Evolutionary conservation across 2,888 invertebrate species (phyloP), one percentile per base, ranked within the genome.

Genomic region (Tenthredo mesomela): DNA sequence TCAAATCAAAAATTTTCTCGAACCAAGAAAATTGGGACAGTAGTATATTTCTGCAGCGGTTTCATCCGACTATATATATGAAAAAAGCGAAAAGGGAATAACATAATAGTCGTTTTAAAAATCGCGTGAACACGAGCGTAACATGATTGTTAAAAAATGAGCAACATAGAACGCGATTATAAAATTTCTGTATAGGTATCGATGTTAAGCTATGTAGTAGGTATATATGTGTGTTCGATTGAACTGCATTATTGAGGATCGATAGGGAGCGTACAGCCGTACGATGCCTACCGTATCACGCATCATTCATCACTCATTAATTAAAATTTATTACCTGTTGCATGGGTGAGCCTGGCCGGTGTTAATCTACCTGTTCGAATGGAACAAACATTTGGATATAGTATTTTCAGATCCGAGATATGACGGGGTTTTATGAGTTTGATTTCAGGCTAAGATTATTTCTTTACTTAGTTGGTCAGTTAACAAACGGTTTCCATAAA

Each of bases 311-410:
- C 78, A 80, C 78, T 80, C 58, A 80, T 80, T 80, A 80, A 80
- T 80, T 58, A 61, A 80, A 80, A 80, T 80, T 80, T 80, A 80
- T 80, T 80, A 80, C 78, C 78, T 80, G 78, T 80, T 80, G 78
- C 78, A 80, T 29, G 78, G 78, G n/a, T 61, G 61, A 77, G 77
- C 21, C 40, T 10, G 50, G 43, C 9, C 61, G 78, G 78, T 33
- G 77, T 80, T 80, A 80, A 61, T 61, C 78, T 61, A 80, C 78
- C 78, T 80, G 78, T n/a, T 61, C 61, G 78, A 80, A 61, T 9
- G 78, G 58, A 80, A 80, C 78, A 80, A 80, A 80, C 78, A 80
- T 80, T 80, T 80, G 21, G 78, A 80, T 40, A 37, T 40, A 37
- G n/a, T 18, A 61, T 80, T 61, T 77, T 77, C 40, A 80, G 58